These are phyloP conservation scores for Leptinotarsa undecemlineata DNA, from an alignment of 1,140 invertebrate genomes.

Conservation along the genomic window DNA sequence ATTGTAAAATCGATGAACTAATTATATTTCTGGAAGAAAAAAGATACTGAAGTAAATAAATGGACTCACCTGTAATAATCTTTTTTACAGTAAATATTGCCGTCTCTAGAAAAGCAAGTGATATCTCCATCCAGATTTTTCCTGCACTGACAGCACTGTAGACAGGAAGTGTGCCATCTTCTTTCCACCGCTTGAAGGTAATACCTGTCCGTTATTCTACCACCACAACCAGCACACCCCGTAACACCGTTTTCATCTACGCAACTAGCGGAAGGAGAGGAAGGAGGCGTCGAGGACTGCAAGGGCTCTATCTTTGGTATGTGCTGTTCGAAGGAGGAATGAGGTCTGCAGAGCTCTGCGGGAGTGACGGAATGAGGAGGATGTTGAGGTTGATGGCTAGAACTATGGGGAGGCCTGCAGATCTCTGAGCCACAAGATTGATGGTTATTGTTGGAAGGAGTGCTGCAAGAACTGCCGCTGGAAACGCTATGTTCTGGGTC, in stretches of 20 bases:
- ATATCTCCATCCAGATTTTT: slow-evolving; percentile 87
- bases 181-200: slow-evolving; percentile 91
- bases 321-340: slow-evolving; percentile 54
- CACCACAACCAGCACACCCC: slow-evolving; percentile 84
- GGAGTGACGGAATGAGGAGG: slow-evolving; percentile 47
- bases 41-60: background rate
- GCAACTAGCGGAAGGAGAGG: slow-evolving; percentile 49
- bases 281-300: slow-evolving; percentile 54
- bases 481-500: slow-evolving; percentile 60
- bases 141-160: slow-evolving; percentile 90
- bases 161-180: slow-evolving; percentile 89
- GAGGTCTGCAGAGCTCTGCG: slow-evolving; percentile 46
- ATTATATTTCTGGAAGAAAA: background rate
- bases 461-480: slow-evolving; percentile 58
- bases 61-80: slow-evolving; percentile 91
- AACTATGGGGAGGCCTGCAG: slow-evolving; percentile 44
- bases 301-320: slow-evolving; percentile 62
- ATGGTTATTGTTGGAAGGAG: slow-evolving; percentile 54
- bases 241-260: slow-evolving; percentile 56
- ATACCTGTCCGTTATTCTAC: slow-evolving; percentile 83
- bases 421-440: slow-evolving; percentile 51
- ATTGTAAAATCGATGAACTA: too few species aligned
- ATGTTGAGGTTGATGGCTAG: slow-evolving; percentile 25
- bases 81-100: slow-evolving; percentile 95
- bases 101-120: slow-evolving; percentile 91